Evolutionary conservation across 2,797 vertebrate genomes (phyloP).

Genomic region (Gouania willdenowi): DNA sequence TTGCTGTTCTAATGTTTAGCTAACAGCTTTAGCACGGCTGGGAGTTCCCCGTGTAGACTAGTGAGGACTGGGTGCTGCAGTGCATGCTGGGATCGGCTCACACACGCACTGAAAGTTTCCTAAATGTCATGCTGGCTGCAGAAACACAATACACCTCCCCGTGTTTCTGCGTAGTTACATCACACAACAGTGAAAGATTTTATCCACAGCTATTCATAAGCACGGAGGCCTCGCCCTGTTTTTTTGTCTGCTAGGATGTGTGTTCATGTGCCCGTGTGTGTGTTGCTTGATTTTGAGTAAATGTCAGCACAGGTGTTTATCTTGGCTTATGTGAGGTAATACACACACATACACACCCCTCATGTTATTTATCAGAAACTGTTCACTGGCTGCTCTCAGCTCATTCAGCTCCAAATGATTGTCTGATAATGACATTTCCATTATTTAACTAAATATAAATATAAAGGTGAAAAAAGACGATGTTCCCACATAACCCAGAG

Average conservation of each 20-base stretch:
- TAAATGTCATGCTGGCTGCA: slow-evolving; percentile 28
- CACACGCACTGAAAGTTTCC: slow-evolving; percentile 7
- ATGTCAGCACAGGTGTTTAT: slow-evolving; percentile 54
- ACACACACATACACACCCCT: slow-evolving; percentile 6
- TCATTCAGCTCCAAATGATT: too few species aligned
- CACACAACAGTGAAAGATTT: slow-evolving; percentile 13
- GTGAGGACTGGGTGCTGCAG: slow-evolving; percentile 19
- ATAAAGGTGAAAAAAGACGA: too few species aligned
- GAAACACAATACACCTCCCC: slow-evolving; percentile 3
- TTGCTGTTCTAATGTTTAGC: too few species aligned
- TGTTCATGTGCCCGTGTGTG: slow-evolving; percentile 7
- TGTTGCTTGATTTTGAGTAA: slow-evolving; percentile 23
- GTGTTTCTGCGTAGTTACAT: slow-evolving; percentile 8
- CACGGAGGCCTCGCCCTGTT: slow-evolving; percentile 33
- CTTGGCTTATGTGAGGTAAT: slow-evolving; percentile 36
- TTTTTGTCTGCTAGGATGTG: not conserved
- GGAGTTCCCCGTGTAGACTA: not conserved
- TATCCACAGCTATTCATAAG: slow-evolving; percentile 20
- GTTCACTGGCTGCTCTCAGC: too few species aligned
- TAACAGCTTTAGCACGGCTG: not conserved
- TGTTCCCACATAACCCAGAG: too few species aligned
- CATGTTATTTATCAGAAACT: too few species aligned
- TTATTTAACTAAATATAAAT: too few species aligned
- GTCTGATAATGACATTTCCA: too few species aligned
- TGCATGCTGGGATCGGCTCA: slow-evolving; percentile 13